Evolutionary conservation across 2,113 vertebrate genomes (phyloP).

Genomic region (Rafetus swinhoei): DNA sequence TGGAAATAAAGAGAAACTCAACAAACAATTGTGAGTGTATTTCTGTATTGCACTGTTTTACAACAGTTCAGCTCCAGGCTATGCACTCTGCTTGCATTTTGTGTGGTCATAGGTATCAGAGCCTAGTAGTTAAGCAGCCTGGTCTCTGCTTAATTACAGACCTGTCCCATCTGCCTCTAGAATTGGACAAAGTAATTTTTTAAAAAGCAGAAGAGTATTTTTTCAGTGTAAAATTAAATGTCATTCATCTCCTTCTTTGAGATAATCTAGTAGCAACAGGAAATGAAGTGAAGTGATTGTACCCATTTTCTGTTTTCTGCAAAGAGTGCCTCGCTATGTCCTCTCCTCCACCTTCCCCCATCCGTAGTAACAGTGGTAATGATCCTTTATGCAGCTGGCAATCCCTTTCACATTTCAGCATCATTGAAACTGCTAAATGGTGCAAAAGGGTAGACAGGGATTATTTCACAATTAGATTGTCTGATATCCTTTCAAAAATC

Average conservation of each 20-base stretch:
- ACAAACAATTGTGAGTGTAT: not conserved
- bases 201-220: not conserved
- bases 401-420: slow-evolving; percentile 61
- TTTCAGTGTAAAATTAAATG: not conserved
- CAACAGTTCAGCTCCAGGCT: not conserved
- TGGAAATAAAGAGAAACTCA: not conserved
- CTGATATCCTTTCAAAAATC: slow-evolving; percentile 37
- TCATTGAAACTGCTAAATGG: slow-evolving; percentile 56
- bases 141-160: not conserved
- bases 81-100: not conserved
- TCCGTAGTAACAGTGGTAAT: slow-evolving; percentile 51
- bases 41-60: not conserved
- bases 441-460: slow-evolving; percentile 61
- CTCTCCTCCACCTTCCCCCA: not conserved
- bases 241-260: not conserved
- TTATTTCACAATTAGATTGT: slow-evolving; percentile 70
- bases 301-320: slow-evolving; percentile 35
- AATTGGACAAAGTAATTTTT: not conserved
- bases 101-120: not conserved
- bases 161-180: not conserved
- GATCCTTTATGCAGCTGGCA: slow-evolving; percentile 39
- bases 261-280: not conserved
- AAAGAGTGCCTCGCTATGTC: slow-evolving; percentile 27
- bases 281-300: slow-evolving; percentile 25
- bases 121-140: not conserved